phyloP scores from a whole-genome alignment of 2,888 invertebrate species.

The Plebejus argus region DNA sequence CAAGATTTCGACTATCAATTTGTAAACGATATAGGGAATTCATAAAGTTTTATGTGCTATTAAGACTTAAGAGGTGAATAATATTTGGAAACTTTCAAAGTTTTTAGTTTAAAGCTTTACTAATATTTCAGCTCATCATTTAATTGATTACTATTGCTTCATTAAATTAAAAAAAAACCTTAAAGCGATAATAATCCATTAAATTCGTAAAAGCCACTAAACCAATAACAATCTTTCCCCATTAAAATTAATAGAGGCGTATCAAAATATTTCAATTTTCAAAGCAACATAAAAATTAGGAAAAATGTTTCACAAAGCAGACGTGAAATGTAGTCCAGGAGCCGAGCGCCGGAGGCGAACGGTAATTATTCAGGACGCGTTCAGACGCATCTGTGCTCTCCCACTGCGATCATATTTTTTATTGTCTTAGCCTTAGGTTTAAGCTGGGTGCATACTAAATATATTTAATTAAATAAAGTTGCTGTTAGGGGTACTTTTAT shows the following conservation, averaged over 20 bases:
- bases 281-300: slow-evolving; percentile 1
- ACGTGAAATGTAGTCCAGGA: slow-evolving; percentile 34
- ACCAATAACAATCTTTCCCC: not conserved
- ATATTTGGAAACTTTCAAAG: too few species aligned
- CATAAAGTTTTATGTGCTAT: not conserved
- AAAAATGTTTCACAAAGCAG: not conserved
- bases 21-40: slow-evolving; percentile 18
- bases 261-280: not conserved
- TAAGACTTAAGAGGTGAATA: too few species aligned
- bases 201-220: too few species aligned
- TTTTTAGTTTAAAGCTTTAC: too few species aligned
- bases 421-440: slow-evolving; percentile 50
- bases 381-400: slow-evolving; percentile 68
- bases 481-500: not conserved
- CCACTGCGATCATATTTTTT: slow-evolving; percentile 54
- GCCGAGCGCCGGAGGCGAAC: slow-evolving; percentile 52
- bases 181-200: too few species aligned
- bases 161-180: too few species aligned
- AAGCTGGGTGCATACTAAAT: slow-evolving; percentile 38
- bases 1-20: slow-evolving; percentile 39
- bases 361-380: slow-evolving; percentile 71
- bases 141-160: too few species aligned
- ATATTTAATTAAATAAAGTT: not conserved
- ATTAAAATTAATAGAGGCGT: not conserved
- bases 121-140: too few species aligned